Base-by-base conservation (phyloP, 2,888 invertebrate species). In the Alcis repandata region DNA sequence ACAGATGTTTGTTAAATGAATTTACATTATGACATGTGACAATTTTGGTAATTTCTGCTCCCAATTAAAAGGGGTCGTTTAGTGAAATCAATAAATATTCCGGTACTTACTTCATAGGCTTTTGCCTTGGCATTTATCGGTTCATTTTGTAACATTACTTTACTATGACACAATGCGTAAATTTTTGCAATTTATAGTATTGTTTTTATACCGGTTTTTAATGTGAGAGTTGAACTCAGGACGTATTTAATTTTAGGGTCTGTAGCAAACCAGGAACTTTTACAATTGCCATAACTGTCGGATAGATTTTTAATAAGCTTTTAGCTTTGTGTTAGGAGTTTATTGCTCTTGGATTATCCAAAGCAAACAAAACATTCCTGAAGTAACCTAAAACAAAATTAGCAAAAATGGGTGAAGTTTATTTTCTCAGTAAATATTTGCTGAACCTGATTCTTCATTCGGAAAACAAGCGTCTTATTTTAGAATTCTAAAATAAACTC, bases 71-170 rank as follows among this genome's bases (percentile, higher is more conserved):
- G 45, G 22, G 52, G 58, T 22, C 36, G 49, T 56, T 52, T 52
- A 67, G 59, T 62, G 62, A 69, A 65, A 70, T 72, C 61, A 59
- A 52, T 69, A 69, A 68, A 67, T 66, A 69, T 58, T 57, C 61
- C 40, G 61, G 45, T 58, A 52, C 45, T 61, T 64, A 56, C 62
- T 51, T 60, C 64, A 65, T 63, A 41, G 59, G 64, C 63, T 60
- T 52, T 58, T 9, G 32, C 71, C 73, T 72, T 73, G 71, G 69
- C 69, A 72, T 72, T 71, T 73, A 69, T 68, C 67, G 51, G 65
- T 49, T 22, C 67, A 65, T 71, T 69, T 73, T 64, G 52, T 65
- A 69, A 68, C 63, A 71, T 63, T 59, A 64, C 27, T 27, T n/a
- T 27, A 27, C 59, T 66, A 64, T 71, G 68, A 58, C 70, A 70